Percentiles rank a stretch among this genome's conserved stretches.
Evolutionary conservation across 2,888 invertebrate genomes (phyloP).

Genomic region (Sialis fuliginosa): DNA sequence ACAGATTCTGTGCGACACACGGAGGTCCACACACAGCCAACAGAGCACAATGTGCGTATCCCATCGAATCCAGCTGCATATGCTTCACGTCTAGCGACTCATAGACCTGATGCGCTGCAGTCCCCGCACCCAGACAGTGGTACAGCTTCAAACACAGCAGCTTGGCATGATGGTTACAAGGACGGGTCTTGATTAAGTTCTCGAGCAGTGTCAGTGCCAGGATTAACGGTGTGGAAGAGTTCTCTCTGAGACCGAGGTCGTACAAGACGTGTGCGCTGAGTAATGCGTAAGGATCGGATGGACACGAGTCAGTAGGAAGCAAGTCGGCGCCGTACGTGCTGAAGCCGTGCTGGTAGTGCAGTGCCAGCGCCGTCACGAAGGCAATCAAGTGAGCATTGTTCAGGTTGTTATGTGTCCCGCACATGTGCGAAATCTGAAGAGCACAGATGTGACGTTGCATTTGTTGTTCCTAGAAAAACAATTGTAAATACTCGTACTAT

Average conservation of each 20-base stretch:
- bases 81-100: constrained; percentile 78
- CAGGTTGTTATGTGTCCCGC: constrained; percentile 44
- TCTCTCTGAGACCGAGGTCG: constrained; percentile 32
- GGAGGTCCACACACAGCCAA: constrained; percentile 56
- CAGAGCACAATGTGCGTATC: constrained; percentile 64
- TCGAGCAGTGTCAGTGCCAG: constrained; percentile 55
- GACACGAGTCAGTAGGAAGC: constrained; percentile 50
- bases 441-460: constrained; percentile 72
- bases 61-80: constrained; percentile 81
- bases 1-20: constrained; percentile 46
- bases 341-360: constrained; percentile 46
- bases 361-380: constrained; percentile 40
- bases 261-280: constrained; percentile 57
- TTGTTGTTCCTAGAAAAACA: constrained; percentile 38
- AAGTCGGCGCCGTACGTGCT: constrained; percentile 35
- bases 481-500: not conserved
- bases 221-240: constrained; percentile 35
- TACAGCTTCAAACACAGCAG: constrained; percentile 68
- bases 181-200: constrained; percentile 54
- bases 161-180: constrained; percentile 80
- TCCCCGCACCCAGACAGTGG: constrained; percentile 54
- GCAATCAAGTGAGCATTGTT: constrained; percentile 32
- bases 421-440: constrained; percentile 53
- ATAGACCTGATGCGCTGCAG: constrained; percentile 56
- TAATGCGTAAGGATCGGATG: constrained; percentile 64